Conservation (phyloP, 1,140 invertebrate species). For the Nautilus pompilius region DNA sequence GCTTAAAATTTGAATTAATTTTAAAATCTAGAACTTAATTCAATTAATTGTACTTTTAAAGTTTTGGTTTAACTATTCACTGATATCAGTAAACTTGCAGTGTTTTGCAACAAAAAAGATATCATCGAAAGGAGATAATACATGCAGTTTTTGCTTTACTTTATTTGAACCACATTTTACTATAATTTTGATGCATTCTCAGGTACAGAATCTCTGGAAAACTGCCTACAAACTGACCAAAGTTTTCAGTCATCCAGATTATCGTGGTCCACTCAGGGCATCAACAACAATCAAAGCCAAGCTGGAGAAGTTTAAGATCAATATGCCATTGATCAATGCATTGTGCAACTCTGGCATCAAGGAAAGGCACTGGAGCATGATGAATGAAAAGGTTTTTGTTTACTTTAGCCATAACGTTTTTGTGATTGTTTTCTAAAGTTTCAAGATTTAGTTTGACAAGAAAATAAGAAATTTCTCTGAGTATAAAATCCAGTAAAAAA, state of each 20-base stretch:
- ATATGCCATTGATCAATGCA: constrained; percentile 53
- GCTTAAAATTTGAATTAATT: no score
- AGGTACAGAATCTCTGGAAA: constrained; percentile 53
- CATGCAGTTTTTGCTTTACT: no score
- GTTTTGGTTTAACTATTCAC: no score
- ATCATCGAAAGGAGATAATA: no score
- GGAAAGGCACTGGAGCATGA: constrained; percentile 53
- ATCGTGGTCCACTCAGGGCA: constrained; percentile 44
- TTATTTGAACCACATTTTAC: no score
- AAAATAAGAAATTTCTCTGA: no score
- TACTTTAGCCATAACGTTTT: no score
- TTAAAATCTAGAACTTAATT: no score
- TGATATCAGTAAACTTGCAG: no score
- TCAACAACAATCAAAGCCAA: constrained; percentile 61
- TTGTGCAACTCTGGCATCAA: constrained; percentile 56
- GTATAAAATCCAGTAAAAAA: background rate
- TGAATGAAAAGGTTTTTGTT: constrained; percentile 48
- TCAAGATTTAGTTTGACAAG: background rate
- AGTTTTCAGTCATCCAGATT: constrained; percentile 49
- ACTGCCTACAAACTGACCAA: constrained; percentile 56
- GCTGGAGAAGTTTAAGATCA: constrained; percentile 55
- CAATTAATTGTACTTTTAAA: no score
- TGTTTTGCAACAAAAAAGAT: no score
- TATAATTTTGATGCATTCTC: background rate
- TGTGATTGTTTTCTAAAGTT: background rate